Base-by-base conservation (phyloP, 30 jellyfish, hydroid and myxozoan genomes). In the Pseudorhiza aurosa region DNA sequence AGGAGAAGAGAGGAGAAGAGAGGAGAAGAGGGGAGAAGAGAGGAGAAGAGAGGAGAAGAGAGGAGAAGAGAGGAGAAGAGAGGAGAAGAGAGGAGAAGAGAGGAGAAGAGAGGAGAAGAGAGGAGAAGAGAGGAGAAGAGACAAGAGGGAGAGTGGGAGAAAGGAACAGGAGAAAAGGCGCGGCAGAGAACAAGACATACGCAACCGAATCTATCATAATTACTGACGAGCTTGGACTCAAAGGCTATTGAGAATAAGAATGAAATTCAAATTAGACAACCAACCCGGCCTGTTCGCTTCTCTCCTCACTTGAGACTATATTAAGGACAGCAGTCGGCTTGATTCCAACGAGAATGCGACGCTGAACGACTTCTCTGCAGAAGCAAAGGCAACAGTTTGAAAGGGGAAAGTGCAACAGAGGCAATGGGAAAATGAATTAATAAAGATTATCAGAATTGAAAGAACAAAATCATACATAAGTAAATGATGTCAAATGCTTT, bases 321-420 rank as follows among this genome's bases (percentile, higher is more conserved):
- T 91, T 78, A 3, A 91, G 67, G 0, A 91, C 88, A n/a, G 63
- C 81, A 71, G 62, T 84, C 31, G 83, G 87, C 53, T 75, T 77
- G 14, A 82, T 82, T 11, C 75, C 95, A 0, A 60, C 47, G 15
- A 32, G 59, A 18, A 21, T 10, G 33, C 68, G 11, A 37, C 87
- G 50, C 33, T 55, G 73, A 7, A 59, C 27, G 18, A 82, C 95
- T 57, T 70, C 76, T 65, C 95, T 82, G 58, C 14, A 51, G 3
- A 27, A 2, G 35, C 4, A 62, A 55, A 46, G 24, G 12, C 7
- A 7, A 12, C 10, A 39, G 12, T 39, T 12, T 39, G 7, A 39
- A 5, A 39, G n/a, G n/a, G n/a, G 12, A 39, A 39, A 39, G 10
- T 5, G 7, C 12, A 12, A 39, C 12, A 39, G 12, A 5, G 50